phyloP scores from a whole-genome alignment of 2,888 invertebrate genomes.

The Xestobium rufovillosum region DNA sequence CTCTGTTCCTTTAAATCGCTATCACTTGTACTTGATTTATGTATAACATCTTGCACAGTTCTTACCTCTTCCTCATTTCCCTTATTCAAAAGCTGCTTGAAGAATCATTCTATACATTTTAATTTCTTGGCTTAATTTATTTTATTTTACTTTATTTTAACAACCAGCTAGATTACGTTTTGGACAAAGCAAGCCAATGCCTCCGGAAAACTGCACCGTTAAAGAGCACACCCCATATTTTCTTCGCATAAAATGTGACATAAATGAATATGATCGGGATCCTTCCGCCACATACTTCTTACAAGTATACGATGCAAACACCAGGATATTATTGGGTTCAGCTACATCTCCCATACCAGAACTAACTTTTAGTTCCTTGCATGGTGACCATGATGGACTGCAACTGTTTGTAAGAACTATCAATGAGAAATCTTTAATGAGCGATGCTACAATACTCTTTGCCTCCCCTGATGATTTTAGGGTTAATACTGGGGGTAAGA shows the following conservation, averaged over 20 bases:
- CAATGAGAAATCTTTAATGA: conserved; percentile 44
- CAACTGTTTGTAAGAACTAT: conserved; percentile 47
- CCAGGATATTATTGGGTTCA: conserved; percentile 45
- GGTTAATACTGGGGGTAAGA: conserved; percentile 28
- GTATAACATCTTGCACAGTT: too few species aligned
- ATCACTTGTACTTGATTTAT: too few species aligned
- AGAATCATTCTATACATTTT: too few species aligned
- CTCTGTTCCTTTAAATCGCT: too few species aligned
- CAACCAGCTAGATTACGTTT: conserved; percentile 7
- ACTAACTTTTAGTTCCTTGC: conserved; percentile 44
- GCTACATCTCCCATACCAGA: conserved; percentile 45
- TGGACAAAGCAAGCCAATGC: conserved; percentile 35
- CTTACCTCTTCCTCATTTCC: too few species aligned
- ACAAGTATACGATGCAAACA: conserved; percentile 49
- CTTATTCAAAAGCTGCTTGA: too few species aligned
- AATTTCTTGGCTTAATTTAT: too few species aligned
- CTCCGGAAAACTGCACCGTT: conserved; percentile 50
- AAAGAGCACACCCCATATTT: conserved; percentile 38
- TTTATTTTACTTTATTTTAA: too few species aligned
- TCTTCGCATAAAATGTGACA: conserved; percentile 45
- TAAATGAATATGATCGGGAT: conserved; percentile 34
- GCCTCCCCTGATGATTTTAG: conserved; percentile 31
- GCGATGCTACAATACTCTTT: conserved; percentile 48
- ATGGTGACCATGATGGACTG: conserved; percentile 40
- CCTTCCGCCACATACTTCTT: conserved; percentile 43